Percentiles rank a stretch among this genome's conserved stretches.
phyloP scores from a whole-genome alignment of 2,113 vertebrate species.

The Copsychus sechellarum region DNA sequence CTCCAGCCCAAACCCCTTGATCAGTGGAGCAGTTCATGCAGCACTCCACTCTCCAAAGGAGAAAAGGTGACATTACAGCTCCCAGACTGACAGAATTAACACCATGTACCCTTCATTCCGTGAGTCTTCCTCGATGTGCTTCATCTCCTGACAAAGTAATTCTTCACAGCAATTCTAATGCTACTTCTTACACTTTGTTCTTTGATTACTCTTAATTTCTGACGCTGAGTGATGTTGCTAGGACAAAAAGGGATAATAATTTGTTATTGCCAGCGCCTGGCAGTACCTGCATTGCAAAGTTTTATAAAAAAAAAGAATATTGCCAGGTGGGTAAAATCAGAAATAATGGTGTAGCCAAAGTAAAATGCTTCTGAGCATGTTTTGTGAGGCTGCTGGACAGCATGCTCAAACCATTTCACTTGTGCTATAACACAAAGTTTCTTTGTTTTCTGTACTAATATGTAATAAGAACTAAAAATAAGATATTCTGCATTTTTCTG shows the following conservation, averaged over 20 bases:
- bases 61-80: neutral
- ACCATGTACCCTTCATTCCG: neutral
- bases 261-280: neutral
- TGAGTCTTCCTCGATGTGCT: neutral
- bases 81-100: neutral
- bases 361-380: neutral
- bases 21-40: neutral
- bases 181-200: neutral
- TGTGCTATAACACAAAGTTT: neutral
- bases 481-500: neutral
- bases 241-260: neutral
- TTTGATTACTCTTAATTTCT: neutral
- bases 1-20: constrained; percentile 18
- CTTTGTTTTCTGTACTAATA: neutral
- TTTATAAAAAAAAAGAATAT: neutral
- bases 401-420: neutral
- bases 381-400: neutral
- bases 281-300: neutral
- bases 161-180: neutral
- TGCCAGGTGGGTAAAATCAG: neutral
- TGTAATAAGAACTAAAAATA: neutral
- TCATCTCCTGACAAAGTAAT: neutral
- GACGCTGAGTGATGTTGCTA: neutral
- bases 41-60: constrained; percentile 14
- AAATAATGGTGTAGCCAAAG: neutral